phyloP scores from a whole-genome alignment of 2,888 invertebrate genomes.

The Sialis lutaria region DNA sequence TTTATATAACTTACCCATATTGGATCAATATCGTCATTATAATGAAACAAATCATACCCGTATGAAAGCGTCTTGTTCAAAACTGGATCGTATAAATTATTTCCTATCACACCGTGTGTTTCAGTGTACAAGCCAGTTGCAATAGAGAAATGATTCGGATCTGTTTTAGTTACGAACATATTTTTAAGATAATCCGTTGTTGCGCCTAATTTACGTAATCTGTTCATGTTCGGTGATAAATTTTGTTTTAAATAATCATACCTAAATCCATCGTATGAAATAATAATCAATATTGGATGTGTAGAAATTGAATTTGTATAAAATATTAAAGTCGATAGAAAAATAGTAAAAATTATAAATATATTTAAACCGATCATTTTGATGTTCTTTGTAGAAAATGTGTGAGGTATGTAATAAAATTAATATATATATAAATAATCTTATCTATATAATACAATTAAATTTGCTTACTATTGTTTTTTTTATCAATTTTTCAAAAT shows the following conservation, averaged over 20 bases:
- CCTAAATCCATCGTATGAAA: constrained; percentile 55
- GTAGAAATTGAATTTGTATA: constrained; percentile 17
- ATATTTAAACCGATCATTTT: too few relatives aligned
- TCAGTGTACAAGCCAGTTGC: constrained; percentile 52
- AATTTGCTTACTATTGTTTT: too few relatives aligned
- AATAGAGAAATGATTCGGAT: constrained; percentile 57
- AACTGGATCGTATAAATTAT: constrained; percentile 35
- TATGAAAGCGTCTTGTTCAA: constrained; percentile 18
- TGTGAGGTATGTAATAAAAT: too few relatives aligned
- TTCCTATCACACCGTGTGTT: constrained; percentile 50
- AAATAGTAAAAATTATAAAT: constrained; percentile 4
- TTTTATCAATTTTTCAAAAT: too few relatives aligned
- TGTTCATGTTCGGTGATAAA: constrained; percentile 37
- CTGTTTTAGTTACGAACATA: constrained; percentile 52
- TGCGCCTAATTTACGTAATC: constrained; percentile 34
- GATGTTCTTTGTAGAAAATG: too few relatives aligned
- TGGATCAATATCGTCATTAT: constrained; percentile 31
- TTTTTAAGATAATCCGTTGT: constrained; percentile 38
- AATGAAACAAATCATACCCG: constrained; percentile 33
- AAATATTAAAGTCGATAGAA: constrained; percentile 9
- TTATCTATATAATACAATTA: too few relatives aligned
- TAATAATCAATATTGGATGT: constrained; percentile 34
- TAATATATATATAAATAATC: too few relatives aligned
- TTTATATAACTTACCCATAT: constrained; percentile 30
- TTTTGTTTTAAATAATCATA: constrained; percentile 43